phyloP scores from a whole-genome alignment of 92 coral and sea anemone genomes.

The Metridium senile region DNA sequence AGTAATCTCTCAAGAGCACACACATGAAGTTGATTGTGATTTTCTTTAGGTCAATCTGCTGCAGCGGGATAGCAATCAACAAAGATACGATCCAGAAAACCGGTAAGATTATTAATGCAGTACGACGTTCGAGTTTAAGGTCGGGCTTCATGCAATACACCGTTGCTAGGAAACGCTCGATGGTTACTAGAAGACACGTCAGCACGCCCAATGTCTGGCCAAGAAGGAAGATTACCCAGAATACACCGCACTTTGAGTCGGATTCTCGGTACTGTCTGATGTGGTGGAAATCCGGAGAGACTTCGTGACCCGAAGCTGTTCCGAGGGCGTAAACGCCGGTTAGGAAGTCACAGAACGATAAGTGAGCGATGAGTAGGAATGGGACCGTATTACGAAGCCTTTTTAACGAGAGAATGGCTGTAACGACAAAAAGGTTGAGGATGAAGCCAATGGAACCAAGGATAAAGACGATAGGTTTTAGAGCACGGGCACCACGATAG shows the following conservation, averaged over 20 bases:
- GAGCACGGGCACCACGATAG: conserved; percentile 28
- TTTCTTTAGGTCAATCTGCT: conserved; percentile 25
- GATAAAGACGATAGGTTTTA: conserved; percentile 36
- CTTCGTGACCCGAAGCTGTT: conserved; percentile 50
- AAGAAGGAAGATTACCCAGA: conserved; percentile 43
- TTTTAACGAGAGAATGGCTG: conserved; percentile 18
- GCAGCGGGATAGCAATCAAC: conserved; percentile 27
- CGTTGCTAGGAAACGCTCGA: conserved; percentile 59
- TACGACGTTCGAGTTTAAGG: conserved; percentile 13
- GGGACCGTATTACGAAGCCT: conserved; percentile 45
- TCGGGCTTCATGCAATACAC: conserved; percentile 56
- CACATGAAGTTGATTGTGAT: conserved; percentile 59
- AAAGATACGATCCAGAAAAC: conserved; percentile 23
- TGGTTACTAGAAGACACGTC: conserved; percentile 50
- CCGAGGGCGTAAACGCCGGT: conserved; percentile 49
- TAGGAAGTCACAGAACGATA: conserved; percentile 58
- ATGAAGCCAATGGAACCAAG: conserved; percentile 41
- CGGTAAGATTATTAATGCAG: conserved; percentile 3
- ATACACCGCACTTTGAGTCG: conserved; percentile 38
- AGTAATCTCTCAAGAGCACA: conserved; percentile 36
- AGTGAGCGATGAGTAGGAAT: conserved; percentile 42
- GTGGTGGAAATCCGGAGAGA: conserved; percentile 26
- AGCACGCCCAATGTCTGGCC: conserved; percentile 57
- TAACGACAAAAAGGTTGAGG: conserved; percentile 38
- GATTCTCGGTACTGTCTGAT: conserved; percentile 42